These are phyloP conservation scores for Dendrolimus kikuchii DNA, from an alignment of 1,140 invertebrate genomes.

Conservation along the genomic window DNA sequence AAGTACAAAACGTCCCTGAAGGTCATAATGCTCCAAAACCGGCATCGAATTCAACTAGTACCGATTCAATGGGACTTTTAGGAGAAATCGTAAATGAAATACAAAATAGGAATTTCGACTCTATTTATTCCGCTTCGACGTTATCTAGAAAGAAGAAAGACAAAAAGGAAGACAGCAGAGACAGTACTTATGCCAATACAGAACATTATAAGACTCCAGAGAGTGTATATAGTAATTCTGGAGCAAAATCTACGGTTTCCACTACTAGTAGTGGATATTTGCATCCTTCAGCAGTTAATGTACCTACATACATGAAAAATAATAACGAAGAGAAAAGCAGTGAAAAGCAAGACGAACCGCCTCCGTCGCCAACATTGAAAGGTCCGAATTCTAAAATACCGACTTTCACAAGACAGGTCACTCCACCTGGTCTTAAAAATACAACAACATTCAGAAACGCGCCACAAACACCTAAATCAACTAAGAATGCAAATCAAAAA, in stretches of 20 bases:
- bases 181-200: slow-evolving; percentile 57
- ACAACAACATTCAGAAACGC: slow-evolving; percentile 58
- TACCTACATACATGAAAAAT: slow-evolving; percentile 66
- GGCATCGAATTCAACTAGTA: slow-evolving; percentile 63
- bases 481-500: slow-evolving; percentile 47
- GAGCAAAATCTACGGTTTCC: slow-evolving; percentile 74
- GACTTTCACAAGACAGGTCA: slow-evolving; percentile 64
- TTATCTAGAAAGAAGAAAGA: slow-evolving; percentile 76
- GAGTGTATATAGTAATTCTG: slow-evolving; percentile 75
- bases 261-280: slow-evolving; percentile 82
- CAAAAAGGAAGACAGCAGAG: slow-evolving; percentile 41
- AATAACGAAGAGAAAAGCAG: slow-evolving; percentile 22
- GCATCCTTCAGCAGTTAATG: slow-evolving; percentile 78
- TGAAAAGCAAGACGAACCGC: slow-evolving; percentile 37
- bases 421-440: slow-evolving; percentile 64
- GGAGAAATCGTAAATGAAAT: slow-evolving; percentile 91
- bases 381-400: slow-evolving; percentile 54
- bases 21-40: slow-evolving; percentile 74
- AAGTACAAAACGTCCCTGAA: slow-evolving; percentile 46
- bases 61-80: slow-evolving; percentile 79
- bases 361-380: slow-evolving; percentile 52
- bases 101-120: slow-evolving; percentile 86
- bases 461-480: slow-evolving; percentile 46
- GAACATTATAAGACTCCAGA: slow-evolving; percentile 74
- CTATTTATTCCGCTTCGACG: slow-evolving; percentile 86